Conservation (phyloP, 92 coral and sea anemone genomes). For the Porites cylindrica region DNA sequence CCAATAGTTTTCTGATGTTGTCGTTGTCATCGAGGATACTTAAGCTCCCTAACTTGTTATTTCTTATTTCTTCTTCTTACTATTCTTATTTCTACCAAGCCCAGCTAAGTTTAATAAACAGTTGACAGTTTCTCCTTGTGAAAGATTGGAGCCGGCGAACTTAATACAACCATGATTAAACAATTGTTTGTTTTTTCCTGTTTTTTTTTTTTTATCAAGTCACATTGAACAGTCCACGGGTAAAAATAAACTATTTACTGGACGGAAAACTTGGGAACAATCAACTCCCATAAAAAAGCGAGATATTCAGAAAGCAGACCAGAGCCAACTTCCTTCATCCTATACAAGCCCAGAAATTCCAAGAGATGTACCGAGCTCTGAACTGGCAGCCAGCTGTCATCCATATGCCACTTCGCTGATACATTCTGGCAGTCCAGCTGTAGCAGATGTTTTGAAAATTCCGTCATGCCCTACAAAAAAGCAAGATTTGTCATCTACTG, state of each 20-base stretch:
- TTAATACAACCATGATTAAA: too few relatives aligned
- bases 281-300: constrained; percentile 40
- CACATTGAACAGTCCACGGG: background rate
- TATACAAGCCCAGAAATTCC: background rate
- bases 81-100: too few relatives aligned
- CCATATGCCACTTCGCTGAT: background rate
- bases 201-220: background rate
- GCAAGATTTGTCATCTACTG: constrained; percentile 20
- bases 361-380: background rate
- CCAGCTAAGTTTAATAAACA: too few relatives aligned
- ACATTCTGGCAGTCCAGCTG: background rate
- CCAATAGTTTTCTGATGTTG: too few relatives aligned
- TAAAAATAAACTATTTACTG: constrained; percentile 26
- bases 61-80: too few relatives aligned
- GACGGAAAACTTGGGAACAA: constrained; percentile 49
- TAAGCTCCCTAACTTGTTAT: too few relatives aligned
- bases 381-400: background rate
- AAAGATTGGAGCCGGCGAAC: too few relatives aligned
- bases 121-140: too few relatives aligned
- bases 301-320: background rate
- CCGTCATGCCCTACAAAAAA: background rate
- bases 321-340: background rate
- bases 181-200: background rate
- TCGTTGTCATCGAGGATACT: too few relatives aligned
- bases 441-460: background rate